phyloP scores from a whole-genome alignment of 2,113 vertebrate species.

The Ceyx cyanopectus region DNA sequence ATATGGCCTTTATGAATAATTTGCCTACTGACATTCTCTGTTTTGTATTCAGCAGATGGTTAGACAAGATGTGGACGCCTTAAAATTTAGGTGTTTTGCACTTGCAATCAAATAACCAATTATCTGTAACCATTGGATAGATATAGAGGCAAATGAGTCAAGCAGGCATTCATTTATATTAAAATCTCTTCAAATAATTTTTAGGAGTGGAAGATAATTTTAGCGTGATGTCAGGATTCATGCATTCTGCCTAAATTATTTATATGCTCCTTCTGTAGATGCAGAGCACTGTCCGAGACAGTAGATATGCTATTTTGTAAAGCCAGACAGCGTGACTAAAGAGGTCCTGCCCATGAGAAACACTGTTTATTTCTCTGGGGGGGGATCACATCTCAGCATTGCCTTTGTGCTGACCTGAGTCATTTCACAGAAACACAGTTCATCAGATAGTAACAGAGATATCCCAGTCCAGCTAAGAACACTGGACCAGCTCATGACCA shows the following conservation, averaged over 20 bases:
- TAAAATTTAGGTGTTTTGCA: constrained; percentile 29
- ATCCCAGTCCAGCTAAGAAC: not conserved
- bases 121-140: constrained; percentile 1
- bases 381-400: not conserved
- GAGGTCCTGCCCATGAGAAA: not conserved
- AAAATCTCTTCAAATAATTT: not conserved
- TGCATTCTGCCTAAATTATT: constrained; percentile 19
- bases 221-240: not conserved
- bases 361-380: not conserved
- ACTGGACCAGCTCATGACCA: not conserved
- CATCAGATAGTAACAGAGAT: not conserved
- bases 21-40: constrained; percentile 24
- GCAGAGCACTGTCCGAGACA: not conserved
- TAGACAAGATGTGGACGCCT: constrained; percentile 37
- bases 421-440: not conserved
- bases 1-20: not conserved
- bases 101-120: constrained; percentile 2
- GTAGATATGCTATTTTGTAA: not conserved
- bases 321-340: not conserved
- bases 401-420: not conserved
- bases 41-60: constrained; percentile 40
- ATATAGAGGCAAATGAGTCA: constrained; percentile 4
- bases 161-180: constrained; percentile 8
- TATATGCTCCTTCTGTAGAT: not conserved
- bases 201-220: not conserved